Evolutionary conservation across 2,888 invertebrate genomes (phyloP), one percentile per base, ranked within the genome.

Genomic region (Lepidochitona cinerea): DNA sequence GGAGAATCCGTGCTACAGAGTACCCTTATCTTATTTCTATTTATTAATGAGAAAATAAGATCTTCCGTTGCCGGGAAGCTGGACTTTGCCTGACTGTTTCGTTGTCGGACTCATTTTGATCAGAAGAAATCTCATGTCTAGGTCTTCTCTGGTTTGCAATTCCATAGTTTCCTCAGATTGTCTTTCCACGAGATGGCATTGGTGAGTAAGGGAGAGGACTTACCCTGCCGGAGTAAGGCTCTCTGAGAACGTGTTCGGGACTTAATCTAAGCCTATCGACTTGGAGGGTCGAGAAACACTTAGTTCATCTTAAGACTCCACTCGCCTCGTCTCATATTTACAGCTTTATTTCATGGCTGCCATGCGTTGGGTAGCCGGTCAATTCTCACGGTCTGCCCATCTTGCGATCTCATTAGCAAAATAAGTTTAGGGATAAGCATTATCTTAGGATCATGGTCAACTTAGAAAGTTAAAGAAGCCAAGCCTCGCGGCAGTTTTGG

Each of bases 41-140:
- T 59, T 59, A 59, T 59, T 59, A 59, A 59, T 59, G 59, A 23
- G 59, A 59, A 59, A 59, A 59, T 59, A 29, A 32, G 29, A 59
- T 59, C 59, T 29, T 14, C 59, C 26, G 59, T 29, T 59, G 26
- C 59, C 3, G 59, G 2, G 59, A 59, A 59, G 12, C 32, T 59
- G 59, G 12, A 14, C 9, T 23, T 23, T 23, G 14, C 4, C 32
- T 29, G 59, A 59, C 59, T 59, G 4, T 4, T 12, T 32, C 59
- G 26, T 59, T 32, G 29, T 14, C 4, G 32, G 12, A 12, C 29
- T 59, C 59, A 29, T 29, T 29, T 29, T 23, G n/a, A n/a, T n/a
- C n/a, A n/a, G n/a, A n/a, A n/a, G n/a, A n/a, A n/a, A n/a, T n/a
- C n/a, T n/a, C n/a, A n/a, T n/a, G n/a, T 49, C 7, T n/a, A 23